Evolutionary conservation across 2,113 vertebrate genomes (phyloP), one percentile per base, ranked within the genome.

Genomic region (Lagenorhynchus albirostris): DNA sequence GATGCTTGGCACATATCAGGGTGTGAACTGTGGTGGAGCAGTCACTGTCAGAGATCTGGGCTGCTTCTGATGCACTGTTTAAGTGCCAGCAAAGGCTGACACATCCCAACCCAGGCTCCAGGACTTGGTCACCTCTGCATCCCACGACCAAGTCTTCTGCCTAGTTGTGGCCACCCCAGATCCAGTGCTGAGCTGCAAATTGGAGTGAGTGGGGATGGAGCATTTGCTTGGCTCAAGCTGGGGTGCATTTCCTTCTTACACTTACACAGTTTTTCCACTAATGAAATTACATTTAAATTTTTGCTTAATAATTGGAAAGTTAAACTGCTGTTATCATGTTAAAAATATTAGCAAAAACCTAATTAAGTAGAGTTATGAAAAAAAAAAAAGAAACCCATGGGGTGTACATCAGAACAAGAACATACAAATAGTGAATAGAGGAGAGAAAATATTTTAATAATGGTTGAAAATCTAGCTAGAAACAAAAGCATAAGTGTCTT

Each of bases 341-440:
- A 96, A n/a, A 82, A 96, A 87, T 33, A 74, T 80, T 65, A 96
- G 29, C 65, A 88, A 97, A 96, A 85, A 79, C 65, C 47, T 76
- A 79, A 68, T 70, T 88, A 80, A 79, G 82, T 73, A 55, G 87
- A 71, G 74, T 70, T 17, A 71, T 44, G 29, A 29, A 38, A 6
- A 80, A 62, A 76, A 65, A 76, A 67, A 36, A 58, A 82, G 44
- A 85, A 94, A 84, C 15, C 7, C 33, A 53, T 12, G 10, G 11
- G 8, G 15, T 67, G 5, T 60, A 31, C 21, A 91, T 91, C 65
- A 89, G 36, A 94, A 53, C 44, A 96, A 50, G 33, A 94, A 79
- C 13, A 62, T 26, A 11, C 8, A 95, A 55, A 62, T 53, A 67
- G 25, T 38, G 26, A 89, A 73, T 25, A 5, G 6, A 79, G 29